A percentile compares a stretch with the other conserved stretches of the same genome.
These are phyloP conservation scores for Stylophora pistillata DNA, from an alignment of 64 coral and sea anemone species.

Conservation along the genomic window DNA sequence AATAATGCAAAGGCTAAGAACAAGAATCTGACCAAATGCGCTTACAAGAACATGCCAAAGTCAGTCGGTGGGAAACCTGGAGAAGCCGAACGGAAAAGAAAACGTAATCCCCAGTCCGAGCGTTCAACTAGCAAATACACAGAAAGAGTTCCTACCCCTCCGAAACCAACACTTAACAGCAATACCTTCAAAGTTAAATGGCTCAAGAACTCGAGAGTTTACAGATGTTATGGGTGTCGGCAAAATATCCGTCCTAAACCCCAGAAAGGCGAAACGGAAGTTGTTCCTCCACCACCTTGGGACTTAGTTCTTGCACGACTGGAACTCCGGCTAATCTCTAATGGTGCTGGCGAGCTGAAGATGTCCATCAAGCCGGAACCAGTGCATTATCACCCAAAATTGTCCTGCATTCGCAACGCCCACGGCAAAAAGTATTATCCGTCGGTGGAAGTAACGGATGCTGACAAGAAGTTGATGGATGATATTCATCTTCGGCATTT, in stretches of 20 bases:
- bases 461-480: too few relatives aligned
- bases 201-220: conserved; percentile 18
- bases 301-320: too few relatives aligned
- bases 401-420: too few relatives aligned
- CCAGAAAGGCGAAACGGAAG: too few relatives aligned
- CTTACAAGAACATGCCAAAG: conserved; percentile 26
- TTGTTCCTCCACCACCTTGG: too few relatives aligned
- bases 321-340: too few relatives aligned
- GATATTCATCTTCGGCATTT: too few relatives aligned
- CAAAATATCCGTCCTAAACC: conserved; percentile 29
- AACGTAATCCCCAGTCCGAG: not conserved
- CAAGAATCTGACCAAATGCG: conserved; percentile 16
- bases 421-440: too few relatives aligned
- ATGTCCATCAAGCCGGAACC: too few relatives aligned
- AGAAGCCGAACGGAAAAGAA: conserved; percentile 11
- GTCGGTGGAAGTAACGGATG: too few relatives aligned
- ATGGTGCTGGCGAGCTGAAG: too few relatives aligned
- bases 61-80: conserved; percentile 21
- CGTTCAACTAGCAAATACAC: not conserved
- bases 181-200: conserved; percentile 20
- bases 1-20: not conserved
- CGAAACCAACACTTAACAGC: conserved; percentile 18
- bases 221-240: conserved; percentile 13
- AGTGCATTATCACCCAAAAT: too few relatives aligned
- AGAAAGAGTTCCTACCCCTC: not conserved